Evolutionary conservation across 2,113 vertebrate genomes (phyloP).

Genomic region (Hippocampus abdominalis): DNA sequence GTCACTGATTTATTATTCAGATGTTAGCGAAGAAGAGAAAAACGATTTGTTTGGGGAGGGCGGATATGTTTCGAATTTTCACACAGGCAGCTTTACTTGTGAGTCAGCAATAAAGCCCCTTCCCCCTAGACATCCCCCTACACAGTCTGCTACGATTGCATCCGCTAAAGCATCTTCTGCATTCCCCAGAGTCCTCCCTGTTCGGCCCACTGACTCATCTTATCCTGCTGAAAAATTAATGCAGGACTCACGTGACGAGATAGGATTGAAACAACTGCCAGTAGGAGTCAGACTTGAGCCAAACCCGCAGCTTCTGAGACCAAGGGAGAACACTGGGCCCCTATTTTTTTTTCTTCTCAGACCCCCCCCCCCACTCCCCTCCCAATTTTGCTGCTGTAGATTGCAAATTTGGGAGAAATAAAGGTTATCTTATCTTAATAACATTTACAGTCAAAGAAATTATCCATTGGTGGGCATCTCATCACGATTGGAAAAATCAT

Average conservation of each 20-base stretch:
- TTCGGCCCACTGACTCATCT: constrained; percentile 53
- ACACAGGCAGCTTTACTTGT: constrained; percentile 42
- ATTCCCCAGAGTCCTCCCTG: constrained; percentile 56
- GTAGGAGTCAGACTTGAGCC: constrained; percentile 67
- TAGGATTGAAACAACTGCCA: constrained; percentile 34
- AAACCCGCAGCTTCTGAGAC: constrained; percentile 9
- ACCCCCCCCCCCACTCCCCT: too few relatives aligned
- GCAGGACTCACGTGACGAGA: constrained; percentile 14
- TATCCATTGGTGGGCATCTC: neutral
- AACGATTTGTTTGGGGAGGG: neutral
- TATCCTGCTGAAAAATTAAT: constrained; percentile 60
- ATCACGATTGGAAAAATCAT: neutral
- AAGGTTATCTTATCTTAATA: too few relatives aligned
- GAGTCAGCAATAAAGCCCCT: constrained; percentile 9
- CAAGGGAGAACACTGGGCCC: neutral
- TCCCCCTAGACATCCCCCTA: constrained; percentile 23
- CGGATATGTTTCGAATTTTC: neutral
- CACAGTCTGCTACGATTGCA: constrained; percentile 49
- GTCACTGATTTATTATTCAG: neutral
- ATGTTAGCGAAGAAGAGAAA: neutral
- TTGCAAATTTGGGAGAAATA: too few relatives aligned
- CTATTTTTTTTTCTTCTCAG: too few relatives aligned
- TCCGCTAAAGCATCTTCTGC: constrained; percentile 51
- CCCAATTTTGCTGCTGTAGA: too few relatives aligned
- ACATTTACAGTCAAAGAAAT: constrained; percentile 5